These are phyloP conservation scores for Trinorchestia longiramus DNA, from an alignment of 1,140 invertebrate genomes.

Conservation along the genomic window DNA sequence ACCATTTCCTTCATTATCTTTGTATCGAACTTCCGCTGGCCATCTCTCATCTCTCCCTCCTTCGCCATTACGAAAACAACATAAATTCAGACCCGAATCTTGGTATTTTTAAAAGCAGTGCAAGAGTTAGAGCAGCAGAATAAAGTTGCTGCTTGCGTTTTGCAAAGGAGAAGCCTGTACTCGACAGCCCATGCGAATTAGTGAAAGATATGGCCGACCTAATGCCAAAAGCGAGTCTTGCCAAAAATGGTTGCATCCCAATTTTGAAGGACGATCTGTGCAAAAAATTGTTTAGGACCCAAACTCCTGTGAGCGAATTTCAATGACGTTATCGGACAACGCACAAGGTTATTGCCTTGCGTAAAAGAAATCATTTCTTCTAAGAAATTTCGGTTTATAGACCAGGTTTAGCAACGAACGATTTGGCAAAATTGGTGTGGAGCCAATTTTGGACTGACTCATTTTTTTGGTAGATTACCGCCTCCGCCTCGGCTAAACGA, in stretches of 20 bases:
- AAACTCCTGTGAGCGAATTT: not conserved
- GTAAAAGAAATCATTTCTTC: not conserved
- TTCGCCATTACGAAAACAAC: slow-evolving; percentile 4
- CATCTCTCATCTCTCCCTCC: not conserved
- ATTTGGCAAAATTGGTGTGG: not conserved
- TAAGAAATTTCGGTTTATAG: not conserved
- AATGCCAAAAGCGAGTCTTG: not conserved
- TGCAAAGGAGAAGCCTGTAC: slow-evolving; percentile 13
- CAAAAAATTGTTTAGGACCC: not conserved
- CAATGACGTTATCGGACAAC: not conserved
- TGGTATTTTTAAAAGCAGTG: slow-evolving; percentile 17
- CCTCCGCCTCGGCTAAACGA: not conserved
- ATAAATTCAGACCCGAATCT: slow-evolving; percentile 23
- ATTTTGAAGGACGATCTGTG: not conserved
- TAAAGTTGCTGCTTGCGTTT: slow-evolving; percentile 45
- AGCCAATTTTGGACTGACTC: not conserved
- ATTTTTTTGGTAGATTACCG: not conserved
- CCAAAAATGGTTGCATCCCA: not conserved
- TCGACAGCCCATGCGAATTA: slow-evolving; percentile 49
- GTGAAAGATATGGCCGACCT: slow-evolving; percentile 27
- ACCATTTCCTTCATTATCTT: not conserved
- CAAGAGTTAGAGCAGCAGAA: slow-evolving; percentile 36
- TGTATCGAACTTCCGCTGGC: not conserved
- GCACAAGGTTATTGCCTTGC: not conserved
- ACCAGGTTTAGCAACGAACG: not conserved